Base-by-base conservation (phyloP, 1,140 invertebrate genomes). In the Pogonomyrmex barbatus region DNA sequence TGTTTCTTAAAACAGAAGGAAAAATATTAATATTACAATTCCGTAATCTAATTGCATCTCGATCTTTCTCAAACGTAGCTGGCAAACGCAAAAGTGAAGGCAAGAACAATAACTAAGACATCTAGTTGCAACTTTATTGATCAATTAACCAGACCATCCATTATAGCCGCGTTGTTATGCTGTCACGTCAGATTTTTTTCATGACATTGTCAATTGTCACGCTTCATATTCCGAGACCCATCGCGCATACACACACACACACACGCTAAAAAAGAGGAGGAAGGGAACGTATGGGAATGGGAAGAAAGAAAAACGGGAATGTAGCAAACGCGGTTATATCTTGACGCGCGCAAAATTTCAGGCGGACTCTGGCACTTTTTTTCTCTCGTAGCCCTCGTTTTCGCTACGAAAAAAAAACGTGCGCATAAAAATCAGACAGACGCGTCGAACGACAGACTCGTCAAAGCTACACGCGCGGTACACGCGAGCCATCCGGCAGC, bases 391-490 rank as follows among this genome's bases (percentile, higher is more conserved):
- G 73, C 42, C 65, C 67, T 82, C 52, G 78, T 42, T 10, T 56
- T 8, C n/a, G 68, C 17, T n/a, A 68, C 42, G 54, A 54, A 83
- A 87, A 70, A 77, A 63, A 24, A 77, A 63, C 63, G 47, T 63
- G 17, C 71, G 71, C 45, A 85, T 70, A 87, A 87, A 87, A 77
- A 85, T 85, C 82, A 56, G 30, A 12, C 56, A 54, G 54, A 33
- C 65, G 65, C 50, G 75, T 65, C 58, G 65, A 52, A 30, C 30
- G 39, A 71, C n/a, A 65, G 68, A 84, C 50, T 89, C 76, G 87
- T 88, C 87, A 84, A 88, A 88, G 56, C 58, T 85, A 78, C 75
- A 86, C 77, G 58, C 52, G 62, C 63, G 58, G 52, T 50, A 83
- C 82, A 50, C 62, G 83, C 70, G 87, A 62, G 33, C 67, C 52